Evolutionary conservation across 2,888 invertebrate genomes (phyloP).

Genomic region (Cataglyphis cursor): DNA sequence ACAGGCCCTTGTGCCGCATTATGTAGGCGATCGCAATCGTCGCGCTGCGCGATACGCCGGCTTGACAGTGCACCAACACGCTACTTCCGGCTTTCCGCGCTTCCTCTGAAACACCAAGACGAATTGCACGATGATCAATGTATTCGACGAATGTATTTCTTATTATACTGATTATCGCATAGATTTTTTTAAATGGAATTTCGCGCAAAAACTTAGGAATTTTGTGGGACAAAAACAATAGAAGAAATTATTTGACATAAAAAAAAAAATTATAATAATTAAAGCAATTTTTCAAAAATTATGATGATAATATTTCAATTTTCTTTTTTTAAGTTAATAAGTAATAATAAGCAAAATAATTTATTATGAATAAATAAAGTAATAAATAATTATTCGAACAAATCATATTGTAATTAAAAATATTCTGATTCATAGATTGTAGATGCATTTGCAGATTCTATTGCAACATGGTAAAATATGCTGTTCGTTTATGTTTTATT

Average conservation of each 20-base stretch:
- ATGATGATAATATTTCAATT: neutral
- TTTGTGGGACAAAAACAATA: neutral
- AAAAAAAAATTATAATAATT: neutral
- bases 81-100: conserved; percentile 91
- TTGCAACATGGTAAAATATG: neutral
- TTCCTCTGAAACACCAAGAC: conserved; percentile 89
- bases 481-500: neutral
- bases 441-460: neutral
- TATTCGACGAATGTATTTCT: neutral
- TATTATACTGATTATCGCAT: neutral
- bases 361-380: too few relatives aligned
- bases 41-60: conserved; percentile 97
- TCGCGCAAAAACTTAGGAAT: neutral
- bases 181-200: neutral
- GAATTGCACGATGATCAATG: conserved; percentile 8
- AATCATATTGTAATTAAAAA: neutral
- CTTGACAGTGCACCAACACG: conserved; percentile 97
- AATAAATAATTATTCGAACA: neutral
- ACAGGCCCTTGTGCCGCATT: conserved; percentile 94
- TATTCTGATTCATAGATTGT: neutral
- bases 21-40: conserved; percentile 98
- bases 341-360: neutral
- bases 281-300: neutral
- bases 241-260: neutral
- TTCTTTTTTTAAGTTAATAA: neutral